Conservation (phyloP, 2,113 vertebrate genomes). For the Eonycteris spelaea region DNA sequence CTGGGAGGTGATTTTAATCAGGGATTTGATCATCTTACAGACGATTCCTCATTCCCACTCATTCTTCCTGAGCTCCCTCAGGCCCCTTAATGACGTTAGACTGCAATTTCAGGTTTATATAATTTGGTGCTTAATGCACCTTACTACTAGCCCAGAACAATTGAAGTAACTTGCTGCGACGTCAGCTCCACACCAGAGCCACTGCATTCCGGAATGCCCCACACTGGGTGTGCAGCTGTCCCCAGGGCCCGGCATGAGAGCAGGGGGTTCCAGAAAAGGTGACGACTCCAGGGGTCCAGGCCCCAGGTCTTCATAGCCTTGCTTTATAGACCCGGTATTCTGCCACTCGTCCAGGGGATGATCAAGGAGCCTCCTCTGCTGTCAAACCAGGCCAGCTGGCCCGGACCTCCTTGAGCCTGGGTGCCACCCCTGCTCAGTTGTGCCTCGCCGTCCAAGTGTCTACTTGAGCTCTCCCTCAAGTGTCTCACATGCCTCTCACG, state of each 20-base stretch:
- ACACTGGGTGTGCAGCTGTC: neutral
- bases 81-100: slow-evolving; percentile 57
- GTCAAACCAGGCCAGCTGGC: too few species aligned
- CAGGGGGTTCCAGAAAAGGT: neutral
- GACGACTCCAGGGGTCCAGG: neutral
- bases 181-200: neutral
- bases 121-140: slow-evolving; percentile 69
- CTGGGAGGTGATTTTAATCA: slow-evolving; percentile 63
- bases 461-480: neutral
- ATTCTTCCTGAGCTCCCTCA: slow-evolving; percentile 47
- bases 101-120: slow-evolving; percentile 57
- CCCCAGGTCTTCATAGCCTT: neutral
- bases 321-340: neutral
- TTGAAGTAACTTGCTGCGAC: neutral
- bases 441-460: neutral
- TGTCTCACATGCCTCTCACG: neutral
- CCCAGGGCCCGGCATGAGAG: neutral
- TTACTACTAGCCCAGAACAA: slow-evolving; percentile 35
- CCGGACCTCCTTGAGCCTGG: neutral
- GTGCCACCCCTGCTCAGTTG: neutral
- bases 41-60: neutral
- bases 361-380: neutral
- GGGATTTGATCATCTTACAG: slow-evolving; percentile 48
- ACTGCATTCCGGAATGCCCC: neutral
- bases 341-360: neutral